These are phyloP conservation scores for Drosophila simulans DNA, from an alignment of 1,140 invertebrate genomes.

Conservation along the genomic window DNA sequence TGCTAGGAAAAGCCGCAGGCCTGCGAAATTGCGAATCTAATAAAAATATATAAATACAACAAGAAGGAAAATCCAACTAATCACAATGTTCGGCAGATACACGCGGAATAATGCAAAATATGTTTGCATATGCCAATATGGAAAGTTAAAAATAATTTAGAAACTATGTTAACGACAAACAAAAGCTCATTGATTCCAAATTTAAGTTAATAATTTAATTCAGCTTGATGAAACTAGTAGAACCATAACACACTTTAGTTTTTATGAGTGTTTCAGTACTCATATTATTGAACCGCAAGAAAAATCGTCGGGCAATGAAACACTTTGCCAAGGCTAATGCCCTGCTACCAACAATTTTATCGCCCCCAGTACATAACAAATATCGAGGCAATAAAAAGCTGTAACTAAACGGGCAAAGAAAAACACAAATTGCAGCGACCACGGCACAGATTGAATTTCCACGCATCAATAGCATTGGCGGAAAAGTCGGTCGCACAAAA, in stretches of 20 bases:
- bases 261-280: constrained; percentile 3
- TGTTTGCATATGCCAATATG: too few relatives aligned
- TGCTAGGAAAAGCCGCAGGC: constrained; percentile 16
- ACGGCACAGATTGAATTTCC: constrained; percentile 68
- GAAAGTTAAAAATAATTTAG: background rate
- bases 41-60: constrained; percentile 61
- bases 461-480: constrained; percentile 55
- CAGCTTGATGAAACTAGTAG: too few relatives aligned
- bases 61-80: constrained; percentile 39
- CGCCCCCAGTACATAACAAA: constrained; percentile 40
- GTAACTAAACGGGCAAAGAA: constrained; percentile 72
- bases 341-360: constrained; percentile 31
- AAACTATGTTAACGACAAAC: too few relatives aligned
- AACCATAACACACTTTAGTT: background rate
- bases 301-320: constrained; percentile 17
- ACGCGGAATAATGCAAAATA: background rate
- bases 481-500: constrained; percentile 14
- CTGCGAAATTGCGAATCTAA: constrained; percentile 69
- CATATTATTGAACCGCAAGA: constrained; percentile 25
- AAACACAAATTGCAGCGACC: constrained; percentile 69
- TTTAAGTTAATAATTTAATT: too few relatives aligned
- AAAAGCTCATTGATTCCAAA: too few relatives aligned
- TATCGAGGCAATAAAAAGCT: constrained; percentile 64
- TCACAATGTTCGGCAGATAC: constrained; percentile 23
- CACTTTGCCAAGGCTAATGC: constrained; percentile 31